Conservation (phyloP, 2,113 vertebrate species). For the Gopherus flavomarginatus region DNA sequence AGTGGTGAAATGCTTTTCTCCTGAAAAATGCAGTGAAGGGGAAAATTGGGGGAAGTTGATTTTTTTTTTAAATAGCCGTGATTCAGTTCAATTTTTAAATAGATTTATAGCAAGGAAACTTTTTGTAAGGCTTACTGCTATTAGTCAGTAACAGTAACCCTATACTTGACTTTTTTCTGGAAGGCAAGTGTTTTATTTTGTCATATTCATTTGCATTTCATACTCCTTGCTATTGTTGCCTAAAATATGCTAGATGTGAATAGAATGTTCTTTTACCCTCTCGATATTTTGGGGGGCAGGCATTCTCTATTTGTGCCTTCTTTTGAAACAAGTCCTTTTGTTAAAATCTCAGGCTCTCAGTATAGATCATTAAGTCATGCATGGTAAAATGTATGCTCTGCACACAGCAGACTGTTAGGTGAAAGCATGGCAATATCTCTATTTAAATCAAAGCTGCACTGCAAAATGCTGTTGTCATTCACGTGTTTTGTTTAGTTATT, state of each 20-base stretch:
- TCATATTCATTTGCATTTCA: neutral
- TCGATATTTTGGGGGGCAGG: conserved; percentile 51
- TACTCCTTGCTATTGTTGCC: neutral
- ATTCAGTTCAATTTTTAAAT: neutral
- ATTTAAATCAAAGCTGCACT: neutral
- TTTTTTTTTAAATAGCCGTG: neutral
- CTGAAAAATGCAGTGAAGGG: neutral
- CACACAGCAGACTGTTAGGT: neutral
- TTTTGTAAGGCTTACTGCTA: neutral
- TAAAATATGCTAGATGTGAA: neutral
- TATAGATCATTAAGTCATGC: conserved; percentile 36
- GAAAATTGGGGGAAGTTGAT: neutral
- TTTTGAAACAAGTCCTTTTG: conserved; percentile 21
- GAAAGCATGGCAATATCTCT: neutral
- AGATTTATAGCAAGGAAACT: neutral
- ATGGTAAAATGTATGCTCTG: conserved; percentile 33
- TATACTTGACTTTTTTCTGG: neutral
- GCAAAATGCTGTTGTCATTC: neutral
- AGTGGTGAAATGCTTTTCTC: neutral
- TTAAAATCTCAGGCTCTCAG: conserved; percentile 37
- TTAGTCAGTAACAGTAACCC: neutral
- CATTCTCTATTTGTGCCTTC: neutral
- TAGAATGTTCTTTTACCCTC: neutral
- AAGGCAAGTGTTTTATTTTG: neutral
- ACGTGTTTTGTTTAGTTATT: neutral